Base-by-base conservation (phyloP, 2,888 invertebrate species). In the Pachydiplax longipennis region DNA sequence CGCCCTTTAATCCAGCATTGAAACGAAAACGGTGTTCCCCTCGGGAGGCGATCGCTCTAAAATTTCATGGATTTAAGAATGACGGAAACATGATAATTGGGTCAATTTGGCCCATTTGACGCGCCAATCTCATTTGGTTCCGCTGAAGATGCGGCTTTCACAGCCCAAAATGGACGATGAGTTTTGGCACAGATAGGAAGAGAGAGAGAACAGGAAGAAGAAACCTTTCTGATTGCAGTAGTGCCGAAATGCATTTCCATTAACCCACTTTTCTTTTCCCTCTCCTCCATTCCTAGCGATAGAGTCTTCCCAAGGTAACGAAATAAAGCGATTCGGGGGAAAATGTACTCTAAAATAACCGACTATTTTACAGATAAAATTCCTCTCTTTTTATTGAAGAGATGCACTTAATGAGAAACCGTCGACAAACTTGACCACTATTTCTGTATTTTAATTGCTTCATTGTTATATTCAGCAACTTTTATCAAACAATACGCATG, bases 31-130 rank as follows among this genome's bases (percentile, higher is more conserved):
- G 25, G 65, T 25, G 65, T 22, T 22, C 22, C 22, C n/a, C 65
- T 22, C 65, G 1, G 25, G n/a, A 61, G n/a, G 5, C n/a, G n/a
- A 65, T 65, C 65, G n/a, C 65, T n/a, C 65, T 65, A 83, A 83
- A 83, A 31, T n/a, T 83, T 83, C 58, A 58, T 35, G 35, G 58
- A 58, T 83, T 58, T 31, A 15, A 10, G 37, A 35, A 58, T 83
- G 83, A 83, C 58, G 58, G 83, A 83, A 83, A 83, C 35, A 35
- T 22, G 35, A 58, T 83, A 83, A 83, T 83, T 83, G 83, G 83
- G 83, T 83, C 83, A 83, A 83, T 83, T 83, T 83, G 58, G 83
- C 22, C 83, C 58, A 83, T 83, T 83, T 83, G 53, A 58, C 53
- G 35, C 58, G 83, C 58, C 83, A 58, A 35, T 83, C 83, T 83